Conservation (phyloP, 2,113 vertebrate species). For the Lepus americanus region DNA sequence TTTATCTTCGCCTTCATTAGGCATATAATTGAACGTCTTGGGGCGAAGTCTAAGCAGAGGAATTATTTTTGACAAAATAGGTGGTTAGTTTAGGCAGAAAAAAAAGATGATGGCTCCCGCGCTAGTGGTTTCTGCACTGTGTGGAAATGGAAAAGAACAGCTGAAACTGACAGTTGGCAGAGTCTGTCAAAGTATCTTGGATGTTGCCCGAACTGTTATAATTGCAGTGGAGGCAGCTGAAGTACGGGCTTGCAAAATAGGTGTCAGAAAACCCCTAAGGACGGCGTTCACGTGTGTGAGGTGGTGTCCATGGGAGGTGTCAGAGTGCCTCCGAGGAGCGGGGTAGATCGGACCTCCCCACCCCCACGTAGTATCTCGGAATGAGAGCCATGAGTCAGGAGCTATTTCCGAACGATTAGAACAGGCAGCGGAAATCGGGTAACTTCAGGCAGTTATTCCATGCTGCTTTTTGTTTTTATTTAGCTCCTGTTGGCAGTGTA, state of each 20-base stretch:
- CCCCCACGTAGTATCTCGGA: background rate
- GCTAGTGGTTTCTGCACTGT: conserved; percentile 56
- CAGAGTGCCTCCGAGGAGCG: background rate
- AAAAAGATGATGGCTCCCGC: conserved; percentile 45
- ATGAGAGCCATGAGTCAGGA: conserved; percentile 59
- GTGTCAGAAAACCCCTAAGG: background rate
- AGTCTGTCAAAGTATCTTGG: conserved; percentile 69
- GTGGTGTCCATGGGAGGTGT: conserved; percentile 5
- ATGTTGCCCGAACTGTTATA: conserved; percentile 39
- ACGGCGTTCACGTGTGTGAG: background rate
- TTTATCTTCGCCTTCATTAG: conserved; percentile 52
- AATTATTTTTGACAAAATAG: conserved; percentile 54
- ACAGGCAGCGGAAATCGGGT: conserved; percentile 12
- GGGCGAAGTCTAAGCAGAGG: conserved; percentile 21
- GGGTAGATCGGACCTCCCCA: background rate
- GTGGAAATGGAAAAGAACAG: conserved; percentile 74
- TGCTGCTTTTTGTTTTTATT: conserved; percentile 50
- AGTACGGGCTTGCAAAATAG: conserved; percentile 57
- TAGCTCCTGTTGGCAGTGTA: background rate
- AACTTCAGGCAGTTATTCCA: conserved; percentile 38
- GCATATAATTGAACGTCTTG: conserved; percentile 31
- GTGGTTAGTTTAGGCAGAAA: conserved; percentile 59
- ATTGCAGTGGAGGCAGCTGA: conserved; percentile 38
- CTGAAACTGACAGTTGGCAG: conserved; percentile 76
- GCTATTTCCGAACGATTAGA: conserved; percentile 55